phyloP scores from a whole-genome alignment of 2,797 vertebrate species.

The Heterohyrax brucei region DNA sequence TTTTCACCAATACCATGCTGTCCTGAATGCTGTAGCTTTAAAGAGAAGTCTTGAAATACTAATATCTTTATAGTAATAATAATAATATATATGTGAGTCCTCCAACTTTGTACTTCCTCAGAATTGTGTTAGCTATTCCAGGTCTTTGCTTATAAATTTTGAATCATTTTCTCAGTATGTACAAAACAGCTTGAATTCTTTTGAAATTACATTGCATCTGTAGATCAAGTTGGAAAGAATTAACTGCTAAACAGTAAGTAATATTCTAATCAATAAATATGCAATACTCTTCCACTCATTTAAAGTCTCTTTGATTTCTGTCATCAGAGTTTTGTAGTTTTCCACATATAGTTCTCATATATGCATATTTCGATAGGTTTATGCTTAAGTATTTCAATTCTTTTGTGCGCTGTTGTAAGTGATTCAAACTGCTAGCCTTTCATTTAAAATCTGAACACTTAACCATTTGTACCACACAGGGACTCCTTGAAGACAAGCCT shows the following conservation, averaged over 20 bases:
- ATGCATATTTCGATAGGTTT: not conserved
- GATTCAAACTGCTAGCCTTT: too few relatives aligned
- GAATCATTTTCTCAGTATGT: not conserved
- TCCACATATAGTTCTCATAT: not conserved
- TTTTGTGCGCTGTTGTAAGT: not conserved
- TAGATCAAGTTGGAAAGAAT: not conserved
- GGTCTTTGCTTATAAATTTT: not conserved
- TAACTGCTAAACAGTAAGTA: not conserved
- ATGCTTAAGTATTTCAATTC: not conserved
- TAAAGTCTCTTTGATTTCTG: not conserved
- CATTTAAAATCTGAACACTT: too few relatives aligned
- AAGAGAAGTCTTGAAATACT: not conserved
- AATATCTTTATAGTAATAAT: not conserved
- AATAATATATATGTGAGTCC: not conserved
- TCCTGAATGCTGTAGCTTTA: not conserved
- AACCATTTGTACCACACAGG: too few relatives aligned
- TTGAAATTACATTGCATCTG: not conserved
- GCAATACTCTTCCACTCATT: not conserved
- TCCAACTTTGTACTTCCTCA: not conserved
- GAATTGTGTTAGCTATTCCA: not conserved
- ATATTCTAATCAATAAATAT: not conserved
- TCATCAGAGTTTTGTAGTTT: not conserved
- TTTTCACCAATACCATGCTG: not conserved
- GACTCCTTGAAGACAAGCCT: too few relatives aligned
- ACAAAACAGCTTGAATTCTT: not conserved